Percentiles rank a stretch among this genome's conserved stretches.
These are phyloP conservation scores for Aix galericulata DNA, from an alignment of 2,113 vertebrate genomes.

Conservation along the genomic window DNA sequence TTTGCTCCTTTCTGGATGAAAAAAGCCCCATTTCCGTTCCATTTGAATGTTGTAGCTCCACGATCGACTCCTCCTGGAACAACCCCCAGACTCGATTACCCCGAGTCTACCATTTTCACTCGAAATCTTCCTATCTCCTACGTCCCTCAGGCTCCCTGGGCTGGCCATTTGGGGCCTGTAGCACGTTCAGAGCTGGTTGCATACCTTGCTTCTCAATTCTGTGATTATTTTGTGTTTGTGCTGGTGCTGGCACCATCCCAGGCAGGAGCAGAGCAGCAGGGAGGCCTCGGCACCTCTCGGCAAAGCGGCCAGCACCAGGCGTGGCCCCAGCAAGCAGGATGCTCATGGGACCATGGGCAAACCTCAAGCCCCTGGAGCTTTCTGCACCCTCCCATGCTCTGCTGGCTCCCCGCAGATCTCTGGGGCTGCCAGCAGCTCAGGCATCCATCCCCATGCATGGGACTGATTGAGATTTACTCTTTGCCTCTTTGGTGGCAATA, in stretches of 20 bases:
- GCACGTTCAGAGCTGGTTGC: neutral
- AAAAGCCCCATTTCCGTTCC: neutral
- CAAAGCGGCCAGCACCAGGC: too few relatives aligned
- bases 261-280: too few relatives aligned
- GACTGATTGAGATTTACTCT: neutral
- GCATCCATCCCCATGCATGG: too few relatives aligned
- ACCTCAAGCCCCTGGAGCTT: too few relatives aligned
- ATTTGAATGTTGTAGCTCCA: neutral
- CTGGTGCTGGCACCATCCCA: neutral
- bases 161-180: neutral
- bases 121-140: neutral
- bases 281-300: too few relatives aligned
- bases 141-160: neutral
- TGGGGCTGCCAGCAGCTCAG: too few relatives aligned
- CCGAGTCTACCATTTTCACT: neutral
- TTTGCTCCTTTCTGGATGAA: neutral
- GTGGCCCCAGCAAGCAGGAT: too few relatives aligned
- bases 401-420: neutral
- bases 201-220: neutral
- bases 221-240: neutral
- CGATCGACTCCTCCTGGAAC: neutral
- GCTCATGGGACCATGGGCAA: too few relatives aligned
- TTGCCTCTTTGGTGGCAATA: neutral
- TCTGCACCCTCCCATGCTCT: neutral
- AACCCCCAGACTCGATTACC: neutral